Evolutionary conservation across 1,140 invertebrate genomes (phyloP), one percentile per base, ranked within the genome.

Genomic region (Thaumetopoea pityocampa): DNA sequence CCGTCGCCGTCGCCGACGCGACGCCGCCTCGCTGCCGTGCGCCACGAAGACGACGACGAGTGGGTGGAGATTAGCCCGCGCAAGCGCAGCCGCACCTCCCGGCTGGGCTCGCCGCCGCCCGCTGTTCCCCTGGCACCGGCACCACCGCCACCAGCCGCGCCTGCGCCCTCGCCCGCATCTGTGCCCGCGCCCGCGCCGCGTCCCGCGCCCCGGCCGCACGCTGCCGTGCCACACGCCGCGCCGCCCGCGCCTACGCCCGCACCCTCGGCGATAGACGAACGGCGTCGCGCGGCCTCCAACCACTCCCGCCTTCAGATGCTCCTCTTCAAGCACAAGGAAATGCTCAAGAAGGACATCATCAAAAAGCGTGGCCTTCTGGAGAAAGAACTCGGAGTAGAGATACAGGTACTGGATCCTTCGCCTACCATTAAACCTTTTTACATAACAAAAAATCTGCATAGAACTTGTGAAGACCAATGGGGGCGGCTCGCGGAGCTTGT

Each of bases 341-440:
- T 93, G 47, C 88, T 98, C 9, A 98, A 98, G 76, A 97, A 96
- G 66, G 96, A 97, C 59, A 98, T 98, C 40, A 88, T 96, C 19
- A 94, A 95, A 57, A 97, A 97, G 72, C 86, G 96, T 54, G 93
- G 92, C 2, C 76, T 96, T 2, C 88, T 98, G 26, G 96, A 98
- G 77, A 96, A 96, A 59, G 95, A 96, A 76, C 86, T 98, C 27
- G 93, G 96, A 68, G 91, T 93, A 53, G 94, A 97, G 66, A 97
- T 98, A 72, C 92, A 94, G 89, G 93, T 92, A n/a, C n/a, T n/a
- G n/a, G n/a, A n/a, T n/a, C n/a, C n/a, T n/a, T n/a, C n/a, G n/a
- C n/a, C n/a, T n/a, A n/a, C n/a, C n/a, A n/a, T n/a, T n/a, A n/a
- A n/a, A n/a, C n/a, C n/a, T n/a, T n/a, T n/a, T n/a, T n/a, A n/a